Evolutionary conservation across 2,113 vertebrate genomes (phyloP).

Genomic region (Ophiodon elongatus): DNA sequence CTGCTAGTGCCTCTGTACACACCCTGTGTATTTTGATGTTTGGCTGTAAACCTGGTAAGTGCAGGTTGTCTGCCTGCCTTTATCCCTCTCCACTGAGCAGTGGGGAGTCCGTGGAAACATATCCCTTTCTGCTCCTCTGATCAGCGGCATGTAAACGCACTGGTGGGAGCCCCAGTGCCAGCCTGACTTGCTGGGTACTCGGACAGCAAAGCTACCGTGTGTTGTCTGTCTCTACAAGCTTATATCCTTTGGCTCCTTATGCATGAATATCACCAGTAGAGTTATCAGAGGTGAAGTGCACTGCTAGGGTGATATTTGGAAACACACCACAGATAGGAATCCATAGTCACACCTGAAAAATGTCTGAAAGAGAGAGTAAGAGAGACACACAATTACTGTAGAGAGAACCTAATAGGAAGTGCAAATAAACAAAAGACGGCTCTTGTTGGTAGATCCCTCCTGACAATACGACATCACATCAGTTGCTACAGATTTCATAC

Average conservation of each 20-base stretch:
- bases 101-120: slow-evolving; percentile 27
- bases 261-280: slow-evolving; percentile 23
- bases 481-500: neutral
- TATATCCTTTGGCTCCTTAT: slow-evolving; percentile 9
- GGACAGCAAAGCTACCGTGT: slow-evolving; percentile 22
- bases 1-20: neutral
- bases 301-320: slow-evolving; percentile 7
- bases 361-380: neutral
- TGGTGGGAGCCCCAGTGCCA: neutral
- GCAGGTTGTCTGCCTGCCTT: slow-evolving; percentile 10
- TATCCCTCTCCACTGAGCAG: slow-evolving; percentile 30
- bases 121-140: slow-evolving; percentile 28
- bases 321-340: slow-evolving; percentile 13
- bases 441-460: neutral
- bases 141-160: slow-evolving; percentile 33
- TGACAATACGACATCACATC: slow-evolving; percentile 18
- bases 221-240: neutral
- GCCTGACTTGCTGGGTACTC: slow-evolving; percentile 21
- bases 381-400: neutral
- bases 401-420: neutral
- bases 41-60: slow-evolving; percentile 14
- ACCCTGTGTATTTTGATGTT: neutral
- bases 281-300: slow-evolving; percentile 12
- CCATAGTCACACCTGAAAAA: neutral
- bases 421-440: slow-evolving; percentile 11